A percentile compares a stretch with the other conserved stretches of the same genome.
These are phyloP conservation scores for Cremastobaeus sp. DNA, from an alignment of 2,888 invertebrate species.

Conservation along the genomic window DNA sequence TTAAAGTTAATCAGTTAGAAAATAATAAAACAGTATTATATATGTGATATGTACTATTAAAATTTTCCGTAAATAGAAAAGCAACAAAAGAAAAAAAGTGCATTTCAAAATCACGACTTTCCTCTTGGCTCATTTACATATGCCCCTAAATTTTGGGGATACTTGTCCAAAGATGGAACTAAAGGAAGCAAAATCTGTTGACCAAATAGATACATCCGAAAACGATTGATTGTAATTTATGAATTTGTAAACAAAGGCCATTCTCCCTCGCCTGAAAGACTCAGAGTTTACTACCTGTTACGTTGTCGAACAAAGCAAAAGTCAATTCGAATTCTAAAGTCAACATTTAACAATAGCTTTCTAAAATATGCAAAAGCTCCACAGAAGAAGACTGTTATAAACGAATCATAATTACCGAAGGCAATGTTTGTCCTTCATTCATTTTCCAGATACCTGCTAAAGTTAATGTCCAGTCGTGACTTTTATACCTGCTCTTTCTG, in stretches of 20 bases:
- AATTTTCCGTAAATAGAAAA: too few species aligned
- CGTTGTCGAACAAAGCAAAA: slow-evolving; percentile 26
- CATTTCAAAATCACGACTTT: too few species aligned
- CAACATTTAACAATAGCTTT: slow-evolving; percentile 2
- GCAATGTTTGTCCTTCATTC: slow-evolving; percentile 24
- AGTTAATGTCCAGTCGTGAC: slow-evolving; percentile 25
- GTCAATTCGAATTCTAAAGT: slow-evolving; percentile 20
- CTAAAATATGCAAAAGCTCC: slow-evolving; percentile 23
- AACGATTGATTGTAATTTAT: slow-evolving; percentile 13
- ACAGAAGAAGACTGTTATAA: neutral
- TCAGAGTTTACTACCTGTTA: slow-evolving; percentile 30
- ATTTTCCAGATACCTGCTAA: slow-evolving; percentile 41
- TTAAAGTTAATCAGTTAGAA: too few species aligned
- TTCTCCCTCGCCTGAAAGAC: neutral
- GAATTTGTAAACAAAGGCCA: slow-evolving; percentile 33
- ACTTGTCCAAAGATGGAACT: too few species aligned
- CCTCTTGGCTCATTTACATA: too few species aligned
- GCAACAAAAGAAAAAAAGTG: too few species aligned
- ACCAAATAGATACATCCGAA: neutral
- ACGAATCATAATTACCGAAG: slow-evolving; percentile 36
- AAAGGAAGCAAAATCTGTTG: neutral
- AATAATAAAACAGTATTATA: too few species aligned
- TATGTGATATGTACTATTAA: too few species aligned
- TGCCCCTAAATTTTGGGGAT: too few species aligned
- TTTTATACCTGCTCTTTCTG: slow-evolving; percentile 20